Base-by-base conservation (phyloP, 2,888 invertebrate species). In the Drosophila kuntzei region DNA sequence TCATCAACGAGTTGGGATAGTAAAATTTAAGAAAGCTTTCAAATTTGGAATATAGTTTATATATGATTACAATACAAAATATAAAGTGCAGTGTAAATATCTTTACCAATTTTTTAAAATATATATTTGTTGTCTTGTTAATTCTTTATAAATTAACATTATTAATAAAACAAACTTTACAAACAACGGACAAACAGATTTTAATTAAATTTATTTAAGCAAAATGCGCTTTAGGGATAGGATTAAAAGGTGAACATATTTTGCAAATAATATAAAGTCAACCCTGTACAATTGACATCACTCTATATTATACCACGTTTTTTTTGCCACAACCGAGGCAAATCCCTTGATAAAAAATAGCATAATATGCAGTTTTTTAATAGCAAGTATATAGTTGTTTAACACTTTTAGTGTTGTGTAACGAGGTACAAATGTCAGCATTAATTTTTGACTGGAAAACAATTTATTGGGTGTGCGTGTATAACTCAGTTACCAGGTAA, bases 381-480 rank as follows among this genome's bases (percentile, higher is more conserved):
- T 66, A 55, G 51, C 74, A 71, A 71, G 66, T 73, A 71, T 46
- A 34, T 12, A 41, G 73, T 60, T 73, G 46, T 11, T 60, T 22
- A 12, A 54, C 32, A 32, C 43, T 57, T 47, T 37, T 27, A 16
- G 39, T 55, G 39, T 12, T 50, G 25, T 32, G 39, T 43, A 71
- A 57, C 51, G 46, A 65, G 50, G 61, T 62, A 55, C 36, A 49
- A 59, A 62, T 58, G 36, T 18, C 34, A 14, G 14, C 59, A 51
- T 34, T 18, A 44, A 14, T 55, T 54, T 71, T 39, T n/a, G 12
- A 49, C 20, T 1, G 29, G 8, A 16, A 36, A 25, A 41, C n/a
- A 29, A 32, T 18, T 12, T 2, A 1, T 0, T 14, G n/a, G 2
- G 8, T 5, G 54, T 9, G 29, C 20, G 39, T 16, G 12, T 14